Evolutionary conservation across 2,888 invertebrate genomes (phyloP), one percentile per base, ranked within the genome.

Genomic region (Ametastegia equiseti): DNA sequence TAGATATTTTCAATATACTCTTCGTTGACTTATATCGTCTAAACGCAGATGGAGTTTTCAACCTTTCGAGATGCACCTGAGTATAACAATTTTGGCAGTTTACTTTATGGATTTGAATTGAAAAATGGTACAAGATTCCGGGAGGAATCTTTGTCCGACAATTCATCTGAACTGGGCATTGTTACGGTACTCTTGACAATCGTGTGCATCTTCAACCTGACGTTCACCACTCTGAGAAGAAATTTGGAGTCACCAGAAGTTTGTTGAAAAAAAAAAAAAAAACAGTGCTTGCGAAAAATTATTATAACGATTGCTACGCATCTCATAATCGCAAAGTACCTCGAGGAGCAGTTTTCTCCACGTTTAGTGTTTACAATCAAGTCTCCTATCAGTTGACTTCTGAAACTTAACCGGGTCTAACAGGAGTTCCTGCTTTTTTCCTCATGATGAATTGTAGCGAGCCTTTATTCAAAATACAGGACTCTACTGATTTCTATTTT

Each of bases 151-250:
- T 19, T 69, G 30, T 36, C 65, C 65, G 84, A 86, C 67, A 84
- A 83, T 82, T 85, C 86, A 69, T 84, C 84, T 0, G 84, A 87
- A 71, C 83, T 88, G 73, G 89, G 89, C 50, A 86, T 88, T 30
- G 42, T 88, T 3, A 86, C 87, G 13, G 89, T 89, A 39, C 84
- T 91, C 2, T 69, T 89, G 4, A 84, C 63, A 15, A 63, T 90
- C 33, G 87, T 88, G 36, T 73, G 84, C 80, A 67, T 84, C 1
- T 82, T 81, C 6, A 83, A 84, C 80, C 82, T 84, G 63, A 47
- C 73, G 75, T 82, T 82, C 33, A 65, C 77, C 15, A 81, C 83
- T 9, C 54, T 82, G 4, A 86, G 42, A 42, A 6, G 5, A 42
- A 42, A 67, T 45, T 36, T 69, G 6, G 54, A 19, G 54, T 54